A percentile compares a stretch with the other conserved stretches of the same genome.
These are phyloP conservation scores for Tanypteryx hageni DNA, from an alignment of 2,888 invertebrate species.

Conservation along the genomic window DNA sequence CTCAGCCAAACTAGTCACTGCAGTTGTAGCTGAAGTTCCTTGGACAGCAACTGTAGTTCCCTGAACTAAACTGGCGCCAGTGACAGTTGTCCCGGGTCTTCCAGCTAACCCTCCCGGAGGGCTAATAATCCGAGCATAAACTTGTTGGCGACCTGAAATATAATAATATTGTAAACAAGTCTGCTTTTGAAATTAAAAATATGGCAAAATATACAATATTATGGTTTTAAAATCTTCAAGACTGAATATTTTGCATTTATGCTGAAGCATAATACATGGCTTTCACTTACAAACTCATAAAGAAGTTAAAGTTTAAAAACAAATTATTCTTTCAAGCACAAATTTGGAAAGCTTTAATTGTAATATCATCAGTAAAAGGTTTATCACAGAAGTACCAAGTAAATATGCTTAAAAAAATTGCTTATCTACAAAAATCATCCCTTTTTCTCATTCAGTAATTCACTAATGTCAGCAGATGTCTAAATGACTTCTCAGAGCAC, in stretches of 20 bases:
- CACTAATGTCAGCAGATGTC: background rate
- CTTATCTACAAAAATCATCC: background rate
- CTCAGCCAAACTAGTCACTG: constrained; percentile 52
- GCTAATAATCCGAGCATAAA: constrained; percentile 77
- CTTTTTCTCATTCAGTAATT: too few species aligned
- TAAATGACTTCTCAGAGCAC: too few species aligned
- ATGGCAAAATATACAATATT: constrained; percentile 73
- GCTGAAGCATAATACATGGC: background rate
- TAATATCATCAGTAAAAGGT: background rate
- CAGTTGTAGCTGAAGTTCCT: constrained; percentile 43
- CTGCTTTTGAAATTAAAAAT: constrained; percentile 32
- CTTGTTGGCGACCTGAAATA: constrained; percentile 72
- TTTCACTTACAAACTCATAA: background rate
- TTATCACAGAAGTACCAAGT: too few species aligned
- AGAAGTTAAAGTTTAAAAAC: too few species aligned
- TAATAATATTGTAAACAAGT: background rate
- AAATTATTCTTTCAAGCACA: too few species aligned
- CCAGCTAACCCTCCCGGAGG: constrained; percentile 69
- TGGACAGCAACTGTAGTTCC: constrained; percentile 58
- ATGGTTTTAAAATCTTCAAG: constrained; percentile 68
- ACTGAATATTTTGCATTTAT: background rate
- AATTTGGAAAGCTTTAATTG: background rate
- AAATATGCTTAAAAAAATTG: too few species aligned
- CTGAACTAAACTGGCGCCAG: constrained; percentile 50
- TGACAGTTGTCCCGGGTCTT: constrained; percentile 38